These are phyloP conservation scores for Micromesistius poutassou DNA, from an alignment of 2,797 vertebrate species.

Conservation along the genomic window DNA sequence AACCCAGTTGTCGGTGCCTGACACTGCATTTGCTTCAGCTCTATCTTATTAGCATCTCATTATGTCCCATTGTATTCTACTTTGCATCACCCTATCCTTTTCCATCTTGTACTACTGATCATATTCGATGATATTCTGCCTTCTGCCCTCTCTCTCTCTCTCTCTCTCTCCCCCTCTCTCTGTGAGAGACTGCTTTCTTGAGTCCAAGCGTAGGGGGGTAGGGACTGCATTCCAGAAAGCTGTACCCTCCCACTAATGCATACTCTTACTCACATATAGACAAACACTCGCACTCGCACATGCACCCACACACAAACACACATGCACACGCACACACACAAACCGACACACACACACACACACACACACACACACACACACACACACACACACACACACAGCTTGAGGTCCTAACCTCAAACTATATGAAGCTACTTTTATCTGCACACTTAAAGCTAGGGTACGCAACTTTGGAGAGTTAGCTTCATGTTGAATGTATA, in stretches of 20 bases:
- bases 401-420: too few relatives aligned
- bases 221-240: neutral
- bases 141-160: neutral
- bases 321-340: constrained; percentile 25
- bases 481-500: too few relatives aligned
- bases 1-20: neutral
- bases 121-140: neutral
- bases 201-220: constrained; percentile 2
- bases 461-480: too few relatives aligned
- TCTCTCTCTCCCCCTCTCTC: neutral
- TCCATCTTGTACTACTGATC: neutral
- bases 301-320: constrained; percentile 13
- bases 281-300: constrained; percentile 19
- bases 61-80: too few relatives aligned
- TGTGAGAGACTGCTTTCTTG: neutral
- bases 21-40: too few relatives aligned
- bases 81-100: neutral
- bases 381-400: constrained; percentile 21
- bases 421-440: neutral
- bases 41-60: too few relatives aligned
- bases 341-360: constrained; percentile 19
- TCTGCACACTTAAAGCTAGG: too few relatives aligned
- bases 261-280: constrained; percentile 13
- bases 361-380: constrained; percentile 23
- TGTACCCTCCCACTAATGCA: constrained; percentile 8